Base-by-base conservation (phyloP, 1,140 invertebrate genomes). In the Drosophila arawakana region DNA sequence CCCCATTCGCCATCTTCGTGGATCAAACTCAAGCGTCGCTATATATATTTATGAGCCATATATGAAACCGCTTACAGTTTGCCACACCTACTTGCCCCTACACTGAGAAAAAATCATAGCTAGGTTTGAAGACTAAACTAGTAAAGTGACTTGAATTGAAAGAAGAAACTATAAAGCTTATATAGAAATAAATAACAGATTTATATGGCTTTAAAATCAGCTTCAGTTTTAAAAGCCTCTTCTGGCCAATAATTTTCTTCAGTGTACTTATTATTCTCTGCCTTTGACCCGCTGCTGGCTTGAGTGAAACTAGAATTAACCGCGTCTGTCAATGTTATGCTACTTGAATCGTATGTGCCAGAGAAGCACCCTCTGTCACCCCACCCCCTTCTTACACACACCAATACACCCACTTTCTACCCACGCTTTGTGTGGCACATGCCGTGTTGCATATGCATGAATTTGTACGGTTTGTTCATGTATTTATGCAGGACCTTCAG, bases 41-140 rank as follows among this genome's bases (percentile, higher is more conserved):
- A 76, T 83, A 83, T 88, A 88, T 88, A 88, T 89, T 88, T 88
- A 88, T 88, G 83, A 88, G 83, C 54, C 18, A 52, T 80, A 55
- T 68, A 68, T 52, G 46, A n/a, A 71, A 43, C 46, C 9, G 30
- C 37, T 65, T 15, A 21, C 37, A 44, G 9, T 37, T 3, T 35
- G 7, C 44, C 18, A n/a, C 61, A 34, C 57, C 47, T 0, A 15
- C 11, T 11, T 0, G 13, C 7, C 5, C 1, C 39, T 21, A 9
- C 34, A 11, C 37, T 3, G 6, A 21, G 18, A 21, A 2, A 21
- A 21, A 21, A 15, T 15, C 15, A 15, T 15, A 15, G 15, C 15
- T 0, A 15, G 15, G 15, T 15, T 15, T 15, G 15, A 15, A 15
- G 15, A 15, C 15, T 15, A 15, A 15, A 21, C 18, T 21, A 21